Evolutionary conservation across 2,797 vertebrate genomes (phyloP), one percentile per base, ranked within the genome.

Genomic region (Neosalanx taihuensis): DNA sequence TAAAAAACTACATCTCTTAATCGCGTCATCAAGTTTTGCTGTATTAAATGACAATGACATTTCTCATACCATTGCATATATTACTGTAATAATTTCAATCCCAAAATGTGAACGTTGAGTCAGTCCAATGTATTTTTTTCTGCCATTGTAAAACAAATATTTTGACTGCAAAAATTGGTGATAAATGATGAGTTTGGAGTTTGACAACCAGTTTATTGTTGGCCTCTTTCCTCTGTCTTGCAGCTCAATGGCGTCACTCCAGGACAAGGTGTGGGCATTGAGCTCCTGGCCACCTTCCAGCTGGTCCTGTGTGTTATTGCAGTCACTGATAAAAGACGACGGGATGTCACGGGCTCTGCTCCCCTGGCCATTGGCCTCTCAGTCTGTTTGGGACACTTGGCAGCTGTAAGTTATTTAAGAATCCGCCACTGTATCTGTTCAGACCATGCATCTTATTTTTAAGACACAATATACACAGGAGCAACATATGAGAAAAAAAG

Each of bases 321-420:
- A 72, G 95, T 95, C 72, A 99, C 97, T 13, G 97, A 99, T 90
- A 93, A 96, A 83, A 93, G 96, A 67, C 90, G 97, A 63, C 94
- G 89, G 2, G 97, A 99, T 51, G 89, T 99, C 33, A 93, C 90
- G 0, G 97, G 97, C 64, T 99, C 97, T 0, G 95, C 93, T 1
- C 96, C 97, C 1, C 78, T 99, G 26, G 97, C 97, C 80, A 99
- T 99, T 0, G 97, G 97, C 71, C 91, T 99, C 58, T 99, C 97
- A 0, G 97, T 99, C 66, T 94, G 94, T 53, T 82, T 99, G 81
- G 97, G 97, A 58, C 97, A 99, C 71, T 92, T 99, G 62, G 92
- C 97, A 73, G 96, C 97, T 18, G 97, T 98, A 85, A 96, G 97
- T 94, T 83, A 58, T 70, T 74, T 31, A 58, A 46, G 33, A 23